Evolutionary conservation across 2,113 vertebrate genomes (phyloP), one percentile per base, ranked within the genome.

Genomic region (Nanger granti): DNA sequence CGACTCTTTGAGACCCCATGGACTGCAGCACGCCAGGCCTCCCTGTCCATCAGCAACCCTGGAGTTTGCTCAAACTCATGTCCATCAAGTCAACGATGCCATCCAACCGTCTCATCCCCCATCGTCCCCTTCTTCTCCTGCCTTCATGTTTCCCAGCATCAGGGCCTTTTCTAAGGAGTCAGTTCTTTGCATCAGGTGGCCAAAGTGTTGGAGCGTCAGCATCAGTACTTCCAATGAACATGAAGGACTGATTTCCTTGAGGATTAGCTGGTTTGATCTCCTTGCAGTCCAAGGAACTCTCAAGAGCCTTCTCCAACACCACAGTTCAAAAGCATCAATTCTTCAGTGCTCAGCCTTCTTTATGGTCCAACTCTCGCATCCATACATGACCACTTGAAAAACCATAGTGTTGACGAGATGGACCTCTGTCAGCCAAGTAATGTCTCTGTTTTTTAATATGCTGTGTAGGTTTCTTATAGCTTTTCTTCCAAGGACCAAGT

Each of bases 261-360:
- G n/a, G 9, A 37, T 22, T 22, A 20, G 18, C n/a, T 73, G 66
- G 20, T 73, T 73, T 5, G 66, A 24, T 73, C 66, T 37, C 66
- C 66, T 37, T 73, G 66, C n/a, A 11, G n/a, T 73, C n/a, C 66
- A 73, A 22, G 66, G 66, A 20, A 73, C n/a, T 22, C 2, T 12
- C 20, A 73, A 73, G 66, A 73, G 20, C 9, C n/a, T 37, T 37
- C n/a, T 37, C n/a, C 18, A 73, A 22, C 18, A 37, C 9, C 4
- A 11, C 66, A 73, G 66, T 73, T 11, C n/a, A 73, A 73, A 73
- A 37, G 18, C n/a, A 73, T 22, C 66, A 73, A 22, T 37, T 73
- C n/a, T 22, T 73, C 0, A 0, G n/a, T 0, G 0, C 66, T 73
- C 66, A 73, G 29, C 28, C 60, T 31, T 62, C 28, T 3, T 73